Evolutionary conservation across 2,888 invertebrate species (phyloP).

Genomic region (Argynnis bischoffii): DNA sequence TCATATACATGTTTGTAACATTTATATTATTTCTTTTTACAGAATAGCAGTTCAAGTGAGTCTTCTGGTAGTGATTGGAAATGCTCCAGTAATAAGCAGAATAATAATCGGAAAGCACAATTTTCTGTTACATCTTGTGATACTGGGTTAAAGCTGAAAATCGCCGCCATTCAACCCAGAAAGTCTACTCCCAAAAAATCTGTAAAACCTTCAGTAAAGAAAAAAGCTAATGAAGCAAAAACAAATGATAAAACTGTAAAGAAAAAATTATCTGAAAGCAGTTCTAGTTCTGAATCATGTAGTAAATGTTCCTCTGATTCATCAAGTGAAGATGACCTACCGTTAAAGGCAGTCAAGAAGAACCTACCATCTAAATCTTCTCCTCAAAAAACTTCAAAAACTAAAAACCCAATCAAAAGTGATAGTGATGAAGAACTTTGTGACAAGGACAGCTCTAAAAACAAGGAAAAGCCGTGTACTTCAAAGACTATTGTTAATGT

Average conservation of each 20-base stretch:
- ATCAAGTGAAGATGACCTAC: slow-evolving; percentile 75
- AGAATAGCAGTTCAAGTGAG: slow-evolving; percentile 70
- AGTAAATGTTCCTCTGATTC: slow-evolving; percentile 75
- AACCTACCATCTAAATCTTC: slow-evolving; percentile 61
- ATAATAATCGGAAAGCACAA: slow-evolving; percentile 68
- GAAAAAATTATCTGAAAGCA: slow-evolving; percentile 64
- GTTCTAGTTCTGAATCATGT: slow-evolving; percentile 78
- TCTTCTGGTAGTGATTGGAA: slow-evolving; percentile 76
- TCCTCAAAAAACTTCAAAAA: slow-evolving; percentile 54
- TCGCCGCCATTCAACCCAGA: slow-evolving; percentile 82
- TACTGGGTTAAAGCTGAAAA: slow-evolving; percentile 83
- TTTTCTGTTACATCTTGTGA: slow-evolving; percentile 85
- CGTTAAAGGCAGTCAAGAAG: slow-evolving; percentile 71
- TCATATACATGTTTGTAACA: background rate
- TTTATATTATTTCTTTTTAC: slow-evolving; percentile 47
- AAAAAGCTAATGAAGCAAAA: slow-evolving; percentile 58
- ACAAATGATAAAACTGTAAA: slow-evolving; percentile 42
- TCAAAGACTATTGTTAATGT: slow-evolving; percentile 55
- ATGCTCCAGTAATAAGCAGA: slow-evolving; percentile 64
- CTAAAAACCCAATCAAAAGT: slow-evolving; percentile 53
- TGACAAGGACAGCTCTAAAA: slow-evolving; percentile 59
- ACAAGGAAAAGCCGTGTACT: slow-evolving; percentile 65
- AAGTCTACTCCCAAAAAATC: slow-evolving; percentile 66
- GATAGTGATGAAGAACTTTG: slow-evolving; percentile 64
- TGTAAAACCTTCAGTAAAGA: slow-evolving; percentile 63